These are phyloP conservation scores for Hydrozoanthus tunicans DNA, from an alignment of 64 coral and sea anemone genomes.

Conservation along the genomic window DNA sequence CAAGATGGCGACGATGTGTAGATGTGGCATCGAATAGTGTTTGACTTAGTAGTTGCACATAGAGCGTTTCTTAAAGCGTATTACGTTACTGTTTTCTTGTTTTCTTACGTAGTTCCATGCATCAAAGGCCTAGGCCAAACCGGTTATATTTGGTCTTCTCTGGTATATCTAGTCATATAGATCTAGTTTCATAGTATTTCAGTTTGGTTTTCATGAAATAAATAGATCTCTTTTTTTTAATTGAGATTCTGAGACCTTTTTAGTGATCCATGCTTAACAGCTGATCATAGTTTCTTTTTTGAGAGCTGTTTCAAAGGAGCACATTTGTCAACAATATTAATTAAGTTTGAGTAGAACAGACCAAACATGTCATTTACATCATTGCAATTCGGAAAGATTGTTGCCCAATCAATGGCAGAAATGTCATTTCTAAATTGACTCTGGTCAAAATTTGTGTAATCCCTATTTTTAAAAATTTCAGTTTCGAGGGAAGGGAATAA, in stretches of 20 bases:
- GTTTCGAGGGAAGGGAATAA: conserved; percentile 7
- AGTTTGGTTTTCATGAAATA: conserved; percentile 7
- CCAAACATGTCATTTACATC: conserved; percentile 16
- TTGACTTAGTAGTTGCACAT: too few relatives aligned
- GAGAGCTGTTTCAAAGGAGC: background rate
- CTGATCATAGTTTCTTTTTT: conserved; percentile 15
- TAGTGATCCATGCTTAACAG: conserved; percentile 11
- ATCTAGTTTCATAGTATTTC: conserved; percentile 1
- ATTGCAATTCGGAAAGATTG: background rate
- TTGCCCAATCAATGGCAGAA: conserved; percentile 12
- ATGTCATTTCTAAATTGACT: conserved; percentile 33
- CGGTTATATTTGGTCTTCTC: too few relatives aligned
- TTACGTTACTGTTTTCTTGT: too few relatives aligned
- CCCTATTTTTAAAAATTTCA: conserved; percentile 12
- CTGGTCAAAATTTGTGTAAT: conserved; percentile 34
- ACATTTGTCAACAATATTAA: background rate
- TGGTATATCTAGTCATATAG: background rate
- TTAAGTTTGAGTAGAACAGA: conserved; percentile 11
- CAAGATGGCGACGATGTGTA: too few relatives aligned
- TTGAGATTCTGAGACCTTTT: conserved; percentile 5
- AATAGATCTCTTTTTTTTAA: conserved; percentile 3
- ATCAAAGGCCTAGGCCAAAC: too few relatives aligned
- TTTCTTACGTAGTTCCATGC: too few relatives aligned
- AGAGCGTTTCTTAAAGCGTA: too few relatives aligned
- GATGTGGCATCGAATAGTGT: too few relatives aligned